These are phyloP conservation scores for Keiferia lycopersicella DNA, from an alignment of 2,888 invertebrate species.

Conservation along the genomic window DNA sequence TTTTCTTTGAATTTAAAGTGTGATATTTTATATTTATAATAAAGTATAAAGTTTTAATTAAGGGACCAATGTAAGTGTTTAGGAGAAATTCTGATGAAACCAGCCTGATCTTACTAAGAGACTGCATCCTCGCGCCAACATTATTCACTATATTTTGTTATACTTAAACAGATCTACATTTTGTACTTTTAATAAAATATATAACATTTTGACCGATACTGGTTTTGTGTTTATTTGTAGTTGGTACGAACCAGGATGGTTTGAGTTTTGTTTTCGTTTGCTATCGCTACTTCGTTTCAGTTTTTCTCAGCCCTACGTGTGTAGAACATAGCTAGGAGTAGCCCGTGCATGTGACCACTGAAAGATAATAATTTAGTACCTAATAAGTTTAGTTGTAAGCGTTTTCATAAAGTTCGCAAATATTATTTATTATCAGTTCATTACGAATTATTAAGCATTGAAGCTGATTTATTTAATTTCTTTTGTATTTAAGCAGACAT, in stretches of 20 bases:
- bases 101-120: constrained; percentile 63
- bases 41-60: constrained; percentile 79
- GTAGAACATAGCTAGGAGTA: constrained; percentile 39
- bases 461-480: constrained; percentile 80
- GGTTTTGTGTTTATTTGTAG: constrained; percentile 69
- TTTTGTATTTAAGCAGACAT: constrained; percentile 78
- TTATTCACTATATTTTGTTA: constrained; percentile 55
- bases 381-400: constrained; percentile 76
- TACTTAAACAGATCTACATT: constrained; percentile 61
- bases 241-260: constrained; percentile 59
- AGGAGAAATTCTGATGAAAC: constrained; percentile 77
- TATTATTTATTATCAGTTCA: constrained; percentile 82
- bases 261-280: constrained; percentile 54
- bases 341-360: constrained; percentile 74
- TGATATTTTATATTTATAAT: constrained; percentile 81
- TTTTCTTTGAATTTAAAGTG: constrained; percentile 80
- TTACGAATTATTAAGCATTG: constrained; percentile 77
- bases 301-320: constrained; percentile 62
- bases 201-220: constrained; percentile 56
- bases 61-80: constrained; percentile 80
- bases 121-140: constrained; percentile 63
- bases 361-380: constrained; percentile 78
- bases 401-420: constrained; percentile 77
- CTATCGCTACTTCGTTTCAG: constrained; percentile 58
- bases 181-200: constrained; percentile 69